phyloP scores from a whole-genome alignment of 2,797 vertebrate genomes.

The Toxotes lorentzi region DNA sequence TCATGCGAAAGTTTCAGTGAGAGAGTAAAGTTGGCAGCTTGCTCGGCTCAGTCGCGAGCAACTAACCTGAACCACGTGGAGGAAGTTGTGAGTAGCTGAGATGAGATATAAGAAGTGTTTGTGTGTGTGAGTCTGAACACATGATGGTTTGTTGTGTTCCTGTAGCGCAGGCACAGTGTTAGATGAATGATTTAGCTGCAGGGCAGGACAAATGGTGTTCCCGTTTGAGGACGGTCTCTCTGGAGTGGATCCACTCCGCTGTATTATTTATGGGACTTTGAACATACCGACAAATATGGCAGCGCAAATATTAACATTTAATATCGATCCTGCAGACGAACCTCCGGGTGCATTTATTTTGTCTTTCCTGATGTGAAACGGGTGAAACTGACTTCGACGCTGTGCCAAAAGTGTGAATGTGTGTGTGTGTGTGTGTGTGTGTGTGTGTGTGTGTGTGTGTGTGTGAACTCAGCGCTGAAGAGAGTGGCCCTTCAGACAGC shows the following conservation, averaged over 20 bases:
- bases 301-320: constrained; percentile 53
- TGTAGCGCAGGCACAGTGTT: constrained; percentile 10
- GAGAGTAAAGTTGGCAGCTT: constrained; percentile 34
- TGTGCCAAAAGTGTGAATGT: not conserved
- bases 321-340: constrained; percentile 5
- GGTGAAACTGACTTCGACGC: not conserved
- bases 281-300: constrained; percentile 16
- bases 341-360: not conserved
- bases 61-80: constrained; percentile 29
- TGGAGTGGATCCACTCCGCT: constrained; percentile 37
- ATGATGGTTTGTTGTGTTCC: not conserved
- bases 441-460: no score
- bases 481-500: not conserved
- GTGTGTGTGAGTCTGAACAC: not conserved
- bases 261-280: constrained; percentile 58
- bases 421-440: no score
- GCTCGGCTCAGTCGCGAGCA: not conserved
- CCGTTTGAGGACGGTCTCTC: constrained; percentile 24
- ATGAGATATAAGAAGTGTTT: not conserved
- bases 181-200: constrained; percentile 49
- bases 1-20: not conserved
- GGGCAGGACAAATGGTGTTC: constrained; percentile 32
- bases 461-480: not conserved
- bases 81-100: constrained; percentile 16
- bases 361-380: not conserved